These are phyloP conservation scores for Semaprochilodus insignis DNA, from an alignment of 2,797 vertebrate species.

Conservation along the genomic window DNA sequence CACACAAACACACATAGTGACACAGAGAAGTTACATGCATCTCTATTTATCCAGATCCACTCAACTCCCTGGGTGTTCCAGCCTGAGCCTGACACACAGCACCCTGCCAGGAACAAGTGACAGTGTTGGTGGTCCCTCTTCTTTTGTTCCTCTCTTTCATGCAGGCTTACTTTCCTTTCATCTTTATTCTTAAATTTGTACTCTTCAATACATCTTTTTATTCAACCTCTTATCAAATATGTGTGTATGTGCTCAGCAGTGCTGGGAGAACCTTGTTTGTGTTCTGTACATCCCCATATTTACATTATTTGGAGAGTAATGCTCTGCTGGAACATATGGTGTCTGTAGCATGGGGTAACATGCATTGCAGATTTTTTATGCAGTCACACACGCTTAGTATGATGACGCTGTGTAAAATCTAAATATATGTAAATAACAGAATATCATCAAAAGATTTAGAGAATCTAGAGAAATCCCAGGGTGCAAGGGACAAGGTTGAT, in stretches of 20 bases:
- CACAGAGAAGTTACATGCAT: background rate
- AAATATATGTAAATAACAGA: too few species aligned
- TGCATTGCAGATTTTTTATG: slow-evolving; percentile 8
- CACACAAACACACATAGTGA: too few species aligned
- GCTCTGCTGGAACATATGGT: too few species aligned
- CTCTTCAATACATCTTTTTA: background rate
- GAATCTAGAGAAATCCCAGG: too few species aligned
- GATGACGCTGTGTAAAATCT: too few species aligned
- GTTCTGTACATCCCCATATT: too few species aligned
- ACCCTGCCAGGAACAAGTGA: slow-evolving; percentile 49
- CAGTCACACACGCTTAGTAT: too few species aligned
- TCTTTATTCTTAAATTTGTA: background rate
- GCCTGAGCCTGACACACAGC: slow-evolving; percentile 38
- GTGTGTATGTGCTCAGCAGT: background rate
- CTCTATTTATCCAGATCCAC: background rate
- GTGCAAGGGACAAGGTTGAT: too few species aligned
- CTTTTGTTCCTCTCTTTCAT: background rate
- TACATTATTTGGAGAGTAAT: too few species aligned
- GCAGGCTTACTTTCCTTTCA: background rate
- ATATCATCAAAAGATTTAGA: too few species aligned
- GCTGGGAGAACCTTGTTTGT: too few species aligned
- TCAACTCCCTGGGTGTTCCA: slow-evolving; percentile 61
- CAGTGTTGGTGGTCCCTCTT: slow-evolving; percentile 42
- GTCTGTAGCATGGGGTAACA: too few species aligned
- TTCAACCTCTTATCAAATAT: background rate